Conservation (phyloP, 2,888 invertebrate genomes). For the Apodemia duryi region DNA sequence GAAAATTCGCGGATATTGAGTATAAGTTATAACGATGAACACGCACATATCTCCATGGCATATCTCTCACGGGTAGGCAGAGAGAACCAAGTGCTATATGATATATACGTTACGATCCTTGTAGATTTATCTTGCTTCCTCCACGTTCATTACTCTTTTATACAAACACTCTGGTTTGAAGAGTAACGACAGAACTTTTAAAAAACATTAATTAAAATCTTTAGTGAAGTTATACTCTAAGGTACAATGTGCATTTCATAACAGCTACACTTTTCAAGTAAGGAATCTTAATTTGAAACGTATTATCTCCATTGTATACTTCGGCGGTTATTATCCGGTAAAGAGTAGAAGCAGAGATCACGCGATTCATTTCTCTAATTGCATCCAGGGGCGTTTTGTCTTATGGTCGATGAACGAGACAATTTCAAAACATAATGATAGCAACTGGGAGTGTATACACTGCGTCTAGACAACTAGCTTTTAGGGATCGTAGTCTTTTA, state of each 20-base stretch:
- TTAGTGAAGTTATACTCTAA: not conserved
- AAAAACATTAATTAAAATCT: not conserved
- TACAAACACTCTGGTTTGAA: constrained; percentile 10
- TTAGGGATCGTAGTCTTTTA: constrained; percentile 2
- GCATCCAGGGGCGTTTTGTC: constrained; percentile 44
- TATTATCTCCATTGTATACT: constrained; percentile 10
- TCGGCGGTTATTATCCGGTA: constrained; percentile 29
- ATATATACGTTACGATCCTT: too few relatives aligned
- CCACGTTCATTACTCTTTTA: too few relatives aligned
- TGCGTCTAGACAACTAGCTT: constrained; percentile 13
- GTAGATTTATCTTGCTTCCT: too few relatives aligned
- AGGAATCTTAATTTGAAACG: constrained; percentile 1
- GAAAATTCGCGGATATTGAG: too few relatives aligned
- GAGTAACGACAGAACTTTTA: not conserved
- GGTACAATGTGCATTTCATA: not conserved
- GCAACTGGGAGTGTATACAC: constrained; percentile 2
- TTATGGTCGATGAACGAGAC: constrained; percentile 35
- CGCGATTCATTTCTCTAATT: constrained; percentile 65
- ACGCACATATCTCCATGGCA: too few relatives aligned
- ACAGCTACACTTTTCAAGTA: not conserved
- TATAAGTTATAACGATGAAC: too few relatives aligned
- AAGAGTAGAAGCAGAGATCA: constrained; percentile 56
- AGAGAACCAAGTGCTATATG: too few relatives aligned
- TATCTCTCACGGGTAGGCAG: too few relatives aligned
- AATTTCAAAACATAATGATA: constrained; percentile 31